These are phyloP conservation scores for Sebastes elongatus DNA, from an alignment of 2,797 vertebrate genomes.

Conservation along the genomic window DNA sequence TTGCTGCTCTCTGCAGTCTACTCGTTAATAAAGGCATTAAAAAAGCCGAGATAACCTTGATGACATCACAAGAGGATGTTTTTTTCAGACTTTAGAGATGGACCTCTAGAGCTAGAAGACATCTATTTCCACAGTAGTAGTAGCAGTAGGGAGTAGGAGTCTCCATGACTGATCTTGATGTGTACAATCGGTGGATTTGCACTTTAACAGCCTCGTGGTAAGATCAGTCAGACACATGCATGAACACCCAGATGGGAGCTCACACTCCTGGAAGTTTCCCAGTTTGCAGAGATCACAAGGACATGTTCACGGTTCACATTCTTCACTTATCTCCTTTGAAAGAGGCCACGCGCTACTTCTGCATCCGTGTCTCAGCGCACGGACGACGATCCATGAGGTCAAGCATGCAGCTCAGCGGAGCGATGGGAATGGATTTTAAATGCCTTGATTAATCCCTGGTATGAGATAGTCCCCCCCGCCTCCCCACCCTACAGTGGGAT, in stretches of 20 bases:
- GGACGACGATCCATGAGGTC: conserved; percentile 35
- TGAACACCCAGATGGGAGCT: not conserved
- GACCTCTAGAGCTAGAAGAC: not conserved
- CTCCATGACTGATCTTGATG: not conserved
- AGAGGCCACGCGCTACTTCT: not conserved
- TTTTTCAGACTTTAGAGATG: not conserved
- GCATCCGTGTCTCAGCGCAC: not conserved
- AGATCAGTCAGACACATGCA: not conserved
- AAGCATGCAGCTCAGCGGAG: conserved; percentile 19
- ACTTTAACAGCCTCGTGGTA: not conserved
- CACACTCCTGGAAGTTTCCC: not conserved
- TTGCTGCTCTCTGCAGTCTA: not conserved
- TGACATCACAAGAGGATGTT: not conserved
- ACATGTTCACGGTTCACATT: not conserved
- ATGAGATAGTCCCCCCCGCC: conserved; percentile 7
- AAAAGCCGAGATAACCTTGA: not conserved
- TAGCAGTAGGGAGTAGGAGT: no score
- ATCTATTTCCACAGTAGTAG: not conserved
- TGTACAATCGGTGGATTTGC: not conserved
- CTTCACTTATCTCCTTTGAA: not conserved
- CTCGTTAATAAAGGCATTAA: not conserved
- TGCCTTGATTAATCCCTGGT: conserved; percentile 47
- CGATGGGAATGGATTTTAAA: conserved; percentile 47
- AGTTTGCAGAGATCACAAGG: not conserved
- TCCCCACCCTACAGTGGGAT: not conserved